Conservation (phyloP, 2,888 invertebrate species). For the Emmelina monodactyla region DNA sequence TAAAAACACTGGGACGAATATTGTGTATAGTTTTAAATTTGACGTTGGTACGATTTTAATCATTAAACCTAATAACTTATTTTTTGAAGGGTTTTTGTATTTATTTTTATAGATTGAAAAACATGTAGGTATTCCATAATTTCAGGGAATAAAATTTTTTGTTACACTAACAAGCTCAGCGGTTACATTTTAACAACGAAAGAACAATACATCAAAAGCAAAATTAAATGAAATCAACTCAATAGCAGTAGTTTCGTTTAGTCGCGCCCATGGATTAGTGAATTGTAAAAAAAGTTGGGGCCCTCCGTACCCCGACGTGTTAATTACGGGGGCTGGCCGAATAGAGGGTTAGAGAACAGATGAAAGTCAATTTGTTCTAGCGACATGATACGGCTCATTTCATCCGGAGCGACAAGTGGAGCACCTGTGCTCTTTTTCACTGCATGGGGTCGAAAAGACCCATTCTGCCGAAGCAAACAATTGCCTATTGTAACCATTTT, state of each 20-base stretch:
- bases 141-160: no score
- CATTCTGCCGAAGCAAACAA: constrained; percentile 19
- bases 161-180: no score
- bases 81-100: no score
- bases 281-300: constrained; percentile 62
- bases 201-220: constrained; percentile 23
- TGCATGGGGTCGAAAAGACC: constrained; percentile 14
- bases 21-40: no score
- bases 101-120: no score
- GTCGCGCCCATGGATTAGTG: constrained; percentile 61
- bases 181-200: constrained; percentile 9
- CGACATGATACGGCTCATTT: constrained; percentile 73
- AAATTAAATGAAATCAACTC: constrained; percentile 34
- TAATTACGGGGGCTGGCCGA: constrained; percentile 63
- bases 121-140: no score
- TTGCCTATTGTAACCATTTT: constrained; percentile 3
- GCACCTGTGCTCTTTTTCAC: constrained; percentile 56
- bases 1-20: no score
- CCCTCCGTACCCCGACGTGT: constrained; percentile 54
- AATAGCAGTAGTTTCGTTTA: constrained; percentile 44
- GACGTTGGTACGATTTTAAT: no score
- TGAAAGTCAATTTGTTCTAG: constrained; percentile 72
- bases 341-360: constrained; percentile 52
- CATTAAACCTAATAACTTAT: no score
- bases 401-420: constrained; percentile 59